Percentiles rank a stretch among this genome's conserved stretches.
These are phyloP conservation scores for Lordiphosa fenestrarum DNA, from an alignment of 2,888 invertebrate genomes.

Conservation along the genomic window DNA sequence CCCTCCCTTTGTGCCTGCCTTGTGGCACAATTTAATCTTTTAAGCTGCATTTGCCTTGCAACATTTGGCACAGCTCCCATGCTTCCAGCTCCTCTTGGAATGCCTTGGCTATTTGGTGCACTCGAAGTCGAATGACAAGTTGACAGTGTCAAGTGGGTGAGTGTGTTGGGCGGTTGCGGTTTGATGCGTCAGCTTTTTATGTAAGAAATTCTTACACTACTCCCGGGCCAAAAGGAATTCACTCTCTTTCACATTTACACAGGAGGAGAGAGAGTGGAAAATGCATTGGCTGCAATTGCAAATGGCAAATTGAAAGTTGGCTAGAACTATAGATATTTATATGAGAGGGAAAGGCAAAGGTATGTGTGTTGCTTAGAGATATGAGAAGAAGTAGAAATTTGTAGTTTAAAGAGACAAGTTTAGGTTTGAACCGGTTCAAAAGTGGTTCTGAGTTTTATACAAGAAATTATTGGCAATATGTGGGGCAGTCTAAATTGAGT, in stretches of 20 bases:
- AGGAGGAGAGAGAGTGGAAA: constrained; percentile 12
- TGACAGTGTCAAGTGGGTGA: constrained; percentile 43
- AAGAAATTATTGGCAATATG: no score
- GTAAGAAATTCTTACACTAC: constrained; percentile 53
- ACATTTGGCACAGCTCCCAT: constrained; percentile 50
- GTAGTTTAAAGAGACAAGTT: no score
- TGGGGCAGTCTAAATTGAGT: no score
- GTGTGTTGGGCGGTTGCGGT: constrained; percentile 30
- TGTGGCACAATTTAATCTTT: constrained; percentile 59
- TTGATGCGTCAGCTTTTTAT: constrained; percentile 70
- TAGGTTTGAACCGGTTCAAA: no score
- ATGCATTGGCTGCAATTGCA: constrained; percentile 50
- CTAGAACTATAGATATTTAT: constrained; percentile 15
- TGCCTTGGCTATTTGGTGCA: constrained; percentile 39
- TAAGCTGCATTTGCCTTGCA: constrained; percentile 71
- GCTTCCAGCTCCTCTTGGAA: constrained; percentile 7
- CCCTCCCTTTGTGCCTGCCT: background rate
- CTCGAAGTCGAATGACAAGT: constrained; percentile 60
- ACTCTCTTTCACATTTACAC: no score
- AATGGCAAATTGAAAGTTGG: constrained; percentile 71
- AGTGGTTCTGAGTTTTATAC: no score
- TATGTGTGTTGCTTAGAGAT: no score
- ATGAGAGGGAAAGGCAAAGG: no score
- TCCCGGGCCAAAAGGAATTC: constrained; percentile 34
- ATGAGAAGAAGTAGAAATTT: no score